phyloP scores from a whole-genome alignment of 2,113 vertebrate genomes.

The Salvelinus sp. region DNA sequence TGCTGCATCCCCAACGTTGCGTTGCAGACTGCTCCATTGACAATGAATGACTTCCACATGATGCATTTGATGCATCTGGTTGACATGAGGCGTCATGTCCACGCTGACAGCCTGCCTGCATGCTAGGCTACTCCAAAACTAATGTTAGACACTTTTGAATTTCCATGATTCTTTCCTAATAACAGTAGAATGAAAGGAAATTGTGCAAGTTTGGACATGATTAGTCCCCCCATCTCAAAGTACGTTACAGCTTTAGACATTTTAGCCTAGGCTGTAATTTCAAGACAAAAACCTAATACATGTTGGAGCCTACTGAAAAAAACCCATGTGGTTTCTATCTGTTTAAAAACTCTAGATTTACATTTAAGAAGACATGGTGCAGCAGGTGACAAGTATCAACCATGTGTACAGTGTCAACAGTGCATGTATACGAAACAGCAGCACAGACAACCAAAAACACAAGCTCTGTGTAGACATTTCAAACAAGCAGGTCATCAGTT shows the following conservation, averaged over 20 bases:
- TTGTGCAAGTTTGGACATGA: not conserved
- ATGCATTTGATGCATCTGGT: too few species aligned
- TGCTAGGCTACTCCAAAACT: not conserved
- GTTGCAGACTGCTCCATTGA: too few species aligned
- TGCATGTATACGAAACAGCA: conserved; percentile 73
- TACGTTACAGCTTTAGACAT: not conserved
- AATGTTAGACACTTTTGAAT: conserved; percentile 7
- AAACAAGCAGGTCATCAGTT: conserved; percentile 64
- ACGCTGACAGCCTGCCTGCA: not conserved
- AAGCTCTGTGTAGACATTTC: conserved; percentile 70
- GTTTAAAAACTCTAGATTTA: not conserved
- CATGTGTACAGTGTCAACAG: conserved; percentile 76
- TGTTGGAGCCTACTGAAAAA: not conserved
- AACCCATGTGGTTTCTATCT: not conserved
- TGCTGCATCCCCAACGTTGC: too few species aligned
- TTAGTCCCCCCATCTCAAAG: not conserved
- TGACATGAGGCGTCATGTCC: too few species aligned
- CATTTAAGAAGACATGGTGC: conserved; percentile 41
- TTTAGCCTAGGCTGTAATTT: not conserved
- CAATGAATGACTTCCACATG: too few species aligned
- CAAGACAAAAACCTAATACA: not conserved
- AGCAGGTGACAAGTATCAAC: conserved; percentile 64
- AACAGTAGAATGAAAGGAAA: not conserved
- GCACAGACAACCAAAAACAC: conserved; percentile 65
- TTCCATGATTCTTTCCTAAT: not conserved